phyloP scores from a whole-genome alignment of 2,797 vertebrate species.

The Ctenosaura bakeri region DNA sequence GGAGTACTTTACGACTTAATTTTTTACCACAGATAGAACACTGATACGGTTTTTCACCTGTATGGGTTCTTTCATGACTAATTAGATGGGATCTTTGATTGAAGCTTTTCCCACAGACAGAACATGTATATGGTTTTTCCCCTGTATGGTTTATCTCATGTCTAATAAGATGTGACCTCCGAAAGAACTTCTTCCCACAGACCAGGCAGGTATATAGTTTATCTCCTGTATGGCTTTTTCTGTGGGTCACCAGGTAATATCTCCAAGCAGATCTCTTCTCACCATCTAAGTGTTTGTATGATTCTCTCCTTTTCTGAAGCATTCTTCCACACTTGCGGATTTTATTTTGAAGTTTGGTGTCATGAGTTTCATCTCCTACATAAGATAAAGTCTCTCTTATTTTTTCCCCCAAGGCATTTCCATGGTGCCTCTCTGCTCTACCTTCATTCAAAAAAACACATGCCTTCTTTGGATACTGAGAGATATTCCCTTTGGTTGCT shows the following conservation, averaged over 20 bases:
- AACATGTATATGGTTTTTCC: constrained; percentile 68
- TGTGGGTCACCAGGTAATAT: constrained; percentile 28
- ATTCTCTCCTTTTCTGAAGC: constrained; percentile 44
- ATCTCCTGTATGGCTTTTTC: neutral
- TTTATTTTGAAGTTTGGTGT: neutral
- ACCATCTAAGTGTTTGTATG: constrained; percentile 50
- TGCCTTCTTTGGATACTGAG: neutral
- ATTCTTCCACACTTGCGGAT: neutral
- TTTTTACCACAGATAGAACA: constrained; percentile 70
- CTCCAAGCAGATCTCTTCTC: constrained; percentile 48
- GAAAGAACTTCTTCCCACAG: constrained; percentile 69
- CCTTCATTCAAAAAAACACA: neutral
- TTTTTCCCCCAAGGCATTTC: neutral
- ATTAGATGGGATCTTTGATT: constrained; percentile 62
- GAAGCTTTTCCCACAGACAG: constrained; percentile 68
- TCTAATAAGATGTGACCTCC: constrained; percentile 70
- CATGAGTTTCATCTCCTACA: neutral
- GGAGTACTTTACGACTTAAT: constrained; percentile 65
- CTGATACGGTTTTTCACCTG: constrained; percentile 61
- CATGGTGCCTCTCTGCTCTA: neutral
- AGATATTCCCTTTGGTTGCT: neutral
- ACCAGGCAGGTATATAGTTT: constrained; percentile 66
- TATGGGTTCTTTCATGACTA: constrained; percentile 65
- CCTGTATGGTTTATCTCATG: constrained; percentile 69
- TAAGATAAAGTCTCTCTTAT: neutral